Evolutionary conservation across 2,797 vertebrate species (phyloP).

Genomic region (Pteropus rufus): DNA sequence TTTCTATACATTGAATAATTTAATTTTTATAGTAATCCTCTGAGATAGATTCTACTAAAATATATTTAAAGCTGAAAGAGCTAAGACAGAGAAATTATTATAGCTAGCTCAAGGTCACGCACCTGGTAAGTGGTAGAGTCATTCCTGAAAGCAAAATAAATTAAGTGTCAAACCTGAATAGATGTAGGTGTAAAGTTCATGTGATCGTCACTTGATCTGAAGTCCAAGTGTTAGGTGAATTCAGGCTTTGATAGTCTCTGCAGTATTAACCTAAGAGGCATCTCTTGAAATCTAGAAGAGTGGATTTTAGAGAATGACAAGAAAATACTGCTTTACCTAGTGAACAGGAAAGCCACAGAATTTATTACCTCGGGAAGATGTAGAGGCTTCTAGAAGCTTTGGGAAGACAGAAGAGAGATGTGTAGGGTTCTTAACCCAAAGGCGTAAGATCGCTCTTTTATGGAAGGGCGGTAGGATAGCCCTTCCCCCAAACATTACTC

Average conservation of each 20-base stretch:
- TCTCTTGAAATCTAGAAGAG: neutral
- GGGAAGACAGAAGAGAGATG: neutral
- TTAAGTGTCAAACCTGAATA: neutral
- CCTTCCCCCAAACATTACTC: neutral
- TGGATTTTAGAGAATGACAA: neutral
- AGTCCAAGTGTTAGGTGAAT: neutral
- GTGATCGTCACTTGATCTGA: neutral
- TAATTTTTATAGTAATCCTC: neutral
- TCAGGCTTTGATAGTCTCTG: neutral
- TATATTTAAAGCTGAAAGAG: conserved; percentile 8
- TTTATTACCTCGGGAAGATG: neutral
- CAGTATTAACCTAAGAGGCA: neutral
- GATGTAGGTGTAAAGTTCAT: neutral
- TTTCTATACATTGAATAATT: neutral
- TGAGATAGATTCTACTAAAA: neutral
- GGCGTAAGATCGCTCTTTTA: neutral
- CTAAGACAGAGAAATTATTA: neutral
- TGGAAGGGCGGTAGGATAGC: neutral
- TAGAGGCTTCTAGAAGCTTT: neutral
- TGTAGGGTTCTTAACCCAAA: neutral
- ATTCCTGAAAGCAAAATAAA: neutral
- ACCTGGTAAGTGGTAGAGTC: neutral
- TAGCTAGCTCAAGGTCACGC: neutral
- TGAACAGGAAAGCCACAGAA: neutral
- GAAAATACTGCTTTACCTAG: neutral